These are phyloP conservation scores for Cephus nigrinus DNA, from an alignment of 2,888 invertebrate species.

Conservation along the genomic window DNA sequence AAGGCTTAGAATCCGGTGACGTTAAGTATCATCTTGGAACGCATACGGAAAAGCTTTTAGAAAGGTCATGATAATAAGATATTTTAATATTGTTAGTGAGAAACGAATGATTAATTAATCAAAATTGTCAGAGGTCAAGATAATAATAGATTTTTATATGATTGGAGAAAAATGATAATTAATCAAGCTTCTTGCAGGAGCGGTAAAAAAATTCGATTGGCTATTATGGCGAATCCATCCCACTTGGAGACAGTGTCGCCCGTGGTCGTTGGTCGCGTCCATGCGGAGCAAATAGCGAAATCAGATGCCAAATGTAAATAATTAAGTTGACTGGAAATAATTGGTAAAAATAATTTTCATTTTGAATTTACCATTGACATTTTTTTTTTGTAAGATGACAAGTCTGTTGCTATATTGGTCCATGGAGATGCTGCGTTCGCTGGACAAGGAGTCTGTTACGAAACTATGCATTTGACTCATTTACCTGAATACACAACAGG, in stretches of 20 bases:
- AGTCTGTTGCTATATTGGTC: slow-evolving; percentile 75
- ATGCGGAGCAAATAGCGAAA: slow-evolving; percentile 87
- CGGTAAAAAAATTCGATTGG: slow-evolving; percentile 74
- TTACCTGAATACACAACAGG: slow-evolving; percentile 75
- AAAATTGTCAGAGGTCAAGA: slow-evolving; percentile 43
- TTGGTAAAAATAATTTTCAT: slow-evolving; percentile 38
- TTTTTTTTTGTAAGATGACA: slow-evolving; percentile 60
- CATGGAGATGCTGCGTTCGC: slow-evolving; percentile 77
- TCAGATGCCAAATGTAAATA: slow-evolving; percentile 78
- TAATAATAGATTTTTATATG: slow-evolving; percentile 75
- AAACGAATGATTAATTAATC: slow-evolving; percentile 52
- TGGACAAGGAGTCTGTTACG: slow-evolving; percentile 77
- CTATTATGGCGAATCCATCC: slow-evolving; percentile 94
- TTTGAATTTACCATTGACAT: background rate
- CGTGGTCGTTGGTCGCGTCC: slow-evolving; percentile 86
- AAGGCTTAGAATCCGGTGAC: slow-evolving; percentile 87
- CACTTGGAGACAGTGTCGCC: slow-evolving; percentile 92
- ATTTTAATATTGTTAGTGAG: slow-evolving; percentile 78
- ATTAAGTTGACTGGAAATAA: background rate
- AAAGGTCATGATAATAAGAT: slow-evolving; percentile 67
- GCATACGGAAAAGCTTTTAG: slow-evolving; percentile 72
- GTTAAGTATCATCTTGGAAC: slow-evolving; percentile 95
- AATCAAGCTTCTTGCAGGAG: slow-evolving; percentile 27
- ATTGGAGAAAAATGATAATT: slow-evolving; percentile 72
- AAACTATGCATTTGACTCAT: slow-evolving; percentile 73